Evolutionary conservation across 2,113 vertebrate genomes (phyloP), one percentile per base, ranked within the genome.

Genomic region (Ameiurus melas): DNA sequence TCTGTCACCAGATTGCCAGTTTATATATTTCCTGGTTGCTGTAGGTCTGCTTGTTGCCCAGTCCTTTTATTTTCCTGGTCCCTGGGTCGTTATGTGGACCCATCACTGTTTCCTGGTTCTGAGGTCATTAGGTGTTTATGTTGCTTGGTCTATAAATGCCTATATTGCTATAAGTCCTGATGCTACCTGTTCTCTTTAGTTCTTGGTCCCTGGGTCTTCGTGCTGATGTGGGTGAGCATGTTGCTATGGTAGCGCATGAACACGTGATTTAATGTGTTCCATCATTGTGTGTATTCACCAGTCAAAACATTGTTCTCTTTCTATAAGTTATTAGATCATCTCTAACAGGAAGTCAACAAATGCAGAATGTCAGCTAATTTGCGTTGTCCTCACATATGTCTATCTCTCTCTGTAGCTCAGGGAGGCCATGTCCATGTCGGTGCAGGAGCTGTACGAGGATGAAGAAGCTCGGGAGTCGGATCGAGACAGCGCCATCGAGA

Each of bases 401-500:
- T 89, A 10, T 62, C 43, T 6, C 43, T 62, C 47, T 53, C 43
- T 85, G 19, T 94, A 99, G 97, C 93, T 92, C 19, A 89, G 91
- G 36, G 95, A 96, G 58, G 51, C 95, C 94, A 97, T 97, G 96
- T 78, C 95, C 94, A 97, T 97, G 96, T 78, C 75, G 0, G 83
- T 93, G 85, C n/a, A 96, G 96, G 90, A 90, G 92, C 0, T 96
- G 90, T 97, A 97, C 75, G 97, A 96, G 85, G 97, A 97, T 53
- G 88, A 86, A 0, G 96, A 97, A 94, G 96, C 94, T 0, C 93
- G 97, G 55, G 93, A 99, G 89, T 97, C 94, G 0, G 97, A 98
- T 94, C 95, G 95, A 95, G 98, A 98, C 95, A 98, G 97, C 1
- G 96, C 97, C n/a, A 96, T 97, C 81, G 97, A 97, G 91, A 97